Conservation (phyloP, 2,888 invertebrate genomes). For the Ophion obscuratus region DNA sequence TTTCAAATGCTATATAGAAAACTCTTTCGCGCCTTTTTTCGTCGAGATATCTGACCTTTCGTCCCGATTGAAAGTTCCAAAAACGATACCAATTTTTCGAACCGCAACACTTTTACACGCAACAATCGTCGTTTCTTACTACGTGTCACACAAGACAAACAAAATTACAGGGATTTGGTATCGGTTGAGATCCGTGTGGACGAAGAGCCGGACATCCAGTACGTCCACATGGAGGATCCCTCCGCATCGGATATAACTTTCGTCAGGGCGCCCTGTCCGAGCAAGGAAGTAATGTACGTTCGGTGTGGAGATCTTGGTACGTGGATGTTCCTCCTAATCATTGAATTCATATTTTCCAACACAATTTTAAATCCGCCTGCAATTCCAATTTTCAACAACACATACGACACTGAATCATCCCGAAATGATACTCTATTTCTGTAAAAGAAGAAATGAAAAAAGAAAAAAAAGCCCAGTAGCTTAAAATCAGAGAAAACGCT, state of each 20-base stretch:
- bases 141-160: not conserved
- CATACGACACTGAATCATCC: not conserved
- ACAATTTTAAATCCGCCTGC: too few species aligned
- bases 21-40: too few species aligned
- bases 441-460: too few species aligned
- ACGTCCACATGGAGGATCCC: constrained; percentile 93
- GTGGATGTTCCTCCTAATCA: constrained; percentile 68
- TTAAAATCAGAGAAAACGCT: too few species aligned
- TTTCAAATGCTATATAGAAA: too few species aligned
- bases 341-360: not conserved
- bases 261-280: constrained; percentile 90
- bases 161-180: constrained; percentile 87
- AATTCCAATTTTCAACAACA: too few species aligned
- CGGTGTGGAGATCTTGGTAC: constrained; percentile 91
- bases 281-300: constrained; percentile 91
- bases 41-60: not conserved
- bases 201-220: constrained; percentile 87
- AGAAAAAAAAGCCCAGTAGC: too few species aligned
- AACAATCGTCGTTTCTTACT: too few species aligned
- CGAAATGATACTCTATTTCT: too few species aligned
- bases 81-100: not conserved
- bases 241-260: constrained; percentile 93
- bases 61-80: not conserved
- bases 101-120: not conserved
- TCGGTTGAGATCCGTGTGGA: constrained; percentile 89